Conservation (phyloP, 1,140 invertebrate genomes). For the Leptinotarsa lineolata region DNA sequence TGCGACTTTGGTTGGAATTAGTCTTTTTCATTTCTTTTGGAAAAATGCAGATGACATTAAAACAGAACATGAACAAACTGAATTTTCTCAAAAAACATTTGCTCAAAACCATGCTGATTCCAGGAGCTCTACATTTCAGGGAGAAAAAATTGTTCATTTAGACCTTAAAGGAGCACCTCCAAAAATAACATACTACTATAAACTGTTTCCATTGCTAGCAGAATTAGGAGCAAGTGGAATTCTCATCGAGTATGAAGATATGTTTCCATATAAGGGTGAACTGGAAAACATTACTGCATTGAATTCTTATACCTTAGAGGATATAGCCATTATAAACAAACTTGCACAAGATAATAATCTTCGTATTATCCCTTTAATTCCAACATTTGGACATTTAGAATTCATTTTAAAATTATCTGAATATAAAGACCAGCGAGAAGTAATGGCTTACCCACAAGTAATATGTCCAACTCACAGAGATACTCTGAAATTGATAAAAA, state of each 20-base stretch:
- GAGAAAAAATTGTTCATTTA: constrained; percentile 70
- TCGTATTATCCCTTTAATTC: constrained; percentile 87
- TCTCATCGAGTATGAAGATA: constrained; percentile 93
- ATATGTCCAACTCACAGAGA: constrained; percentile 61
- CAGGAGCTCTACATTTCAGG: constrained; percentile 20
- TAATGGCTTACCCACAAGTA: constrained; percentile 75
- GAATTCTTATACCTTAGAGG: constrained; percentile 76
- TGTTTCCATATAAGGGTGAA: constrained; percentile 87
- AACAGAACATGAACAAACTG: neutral
- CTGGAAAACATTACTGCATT: constrained; percentile 70
- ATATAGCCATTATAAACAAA: constrained; percentile 68
- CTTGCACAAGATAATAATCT: constrained; percentile 70
- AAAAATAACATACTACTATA: constrained; percentile 69
- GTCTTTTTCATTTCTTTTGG: neutral
- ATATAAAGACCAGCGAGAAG: constrained; percentile 79
- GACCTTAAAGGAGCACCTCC: constrained; percentile 91
- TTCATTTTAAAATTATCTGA: constrained; percentile 83
- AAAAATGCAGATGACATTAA: neutral
- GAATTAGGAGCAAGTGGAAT: constrained; percentile 80
- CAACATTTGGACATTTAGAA: constrained; percentile 95
- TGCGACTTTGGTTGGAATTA: neutral
- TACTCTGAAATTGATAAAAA: constrained; percentile 34
- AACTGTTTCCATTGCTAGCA: constrained; percentile 75
- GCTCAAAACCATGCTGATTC: neutral
- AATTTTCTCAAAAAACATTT: too few species aligned